Conservation (phyloP, 2,797 vertebrate genomes). For the Gouania willdenowi region DNA sequence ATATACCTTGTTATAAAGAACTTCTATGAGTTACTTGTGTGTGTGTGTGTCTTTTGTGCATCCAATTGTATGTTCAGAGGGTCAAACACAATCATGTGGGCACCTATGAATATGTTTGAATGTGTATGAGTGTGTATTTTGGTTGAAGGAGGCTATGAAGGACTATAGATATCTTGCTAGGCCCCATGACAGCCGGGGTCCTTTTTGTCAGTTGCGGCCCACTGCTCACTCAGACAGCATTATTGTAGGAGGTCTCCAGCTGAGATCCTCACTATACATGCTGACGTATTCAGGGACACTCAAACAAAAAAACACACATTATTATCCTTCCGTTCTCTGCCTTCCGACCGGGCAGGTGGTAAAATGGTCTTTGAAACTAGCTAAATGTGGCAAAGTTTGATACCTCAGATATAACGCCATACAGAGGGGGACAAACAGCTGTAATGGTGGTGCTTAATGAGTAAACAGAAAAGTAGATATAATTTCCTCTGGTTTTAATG, state of each 20-base stretch:
- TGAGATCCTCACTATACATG: constrained; percentile 48
- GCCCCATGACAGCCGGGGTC: constrained; percentile 65
- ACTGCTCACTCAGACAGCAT: constrained; percentile 71
- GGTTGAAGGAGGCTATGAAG: constrained; percentile 29
- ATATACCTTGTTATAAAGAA: too few species aligned
- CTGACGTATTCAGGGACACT: constrained; percentile 32
- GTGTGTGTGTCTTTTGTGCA: constrained; percentile 5
- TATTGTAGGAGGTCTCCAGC: constrained; percentile 63
- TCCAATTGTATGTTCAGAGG: constrained; percentile 25
- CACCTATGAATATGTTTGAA: constrained; percentile 40
- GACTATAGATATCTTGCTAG: constrained; percentile 50
- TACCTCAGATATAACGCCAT: constrained; percentile 56
- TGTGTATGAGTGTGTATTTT: constrained; percentile 27
- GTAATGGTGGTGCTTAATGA: constrained; percentile 1
- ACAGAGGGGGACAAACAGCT: constrained; percentile 2
- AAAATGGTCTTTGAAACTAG: constrained; percentile 53
- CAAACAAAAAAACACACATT: constrained; percentile 18
- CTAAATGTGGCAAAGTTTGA: constrained; percentile 52
- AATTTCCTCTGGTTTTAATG: constrained; percentile 5
- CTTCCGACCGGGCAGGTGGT: constrained; percentile 59
- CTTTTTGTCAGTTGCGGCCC: constrained; percentile 67
- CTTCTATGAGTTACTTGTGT: constrained; percentile 1
- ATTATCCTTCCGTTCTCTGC: constrained; percentile 48
- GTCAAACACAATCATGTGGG: constrained; percentile 42
- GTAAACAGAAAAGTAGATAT: constrained; percentile 8